Evolutionary conservation across 2,113 vertebrate species (phyloP).

Genomic region (Catharus fuscescens): DNA sequence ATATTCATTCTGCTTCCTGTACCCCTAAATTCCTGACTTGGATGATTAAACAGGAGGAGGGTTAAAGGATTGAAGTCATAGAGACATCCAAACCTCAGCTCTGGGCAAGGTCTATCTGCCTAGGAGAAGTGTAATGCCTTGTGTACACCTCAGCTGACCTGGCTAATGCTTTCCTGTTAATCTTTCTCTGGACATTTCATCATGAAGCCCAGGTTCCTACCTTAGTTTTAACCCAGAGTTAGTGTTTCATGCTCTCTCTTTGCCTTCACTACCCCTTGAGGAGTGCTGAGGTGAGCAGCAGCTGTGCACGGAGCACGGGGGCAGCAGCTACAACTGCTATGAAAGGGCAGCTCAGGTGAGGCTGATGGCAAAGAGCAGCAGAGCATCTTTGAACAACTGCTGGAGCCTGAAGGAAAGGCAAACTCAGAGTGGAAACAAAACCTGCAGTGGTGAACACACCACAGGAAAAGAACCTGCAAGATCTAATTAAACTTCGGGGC

Average conservation of each 20-base stretch:
- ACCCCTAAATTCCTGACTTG: not conserved
- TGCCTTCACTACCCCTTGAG: not conserved
- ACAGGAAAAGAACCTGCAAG: not conserved
- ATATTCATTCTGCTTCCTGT: not conserved
- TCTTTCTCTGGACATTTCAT: not conserved
- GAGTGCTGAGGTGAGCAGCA: not conserved
- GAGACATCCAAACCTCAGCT: not conserved
- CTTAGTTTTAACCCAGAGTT: not conserved
- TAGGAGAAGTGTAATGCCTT: not conserved
- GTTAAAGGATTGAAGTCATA: not conserved
- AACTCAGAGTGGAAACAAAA: not conserved
- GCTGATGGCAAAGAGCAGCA: not conserved
- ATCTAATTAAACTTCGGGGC: not conserved
- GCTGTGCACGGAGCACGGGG: not conserved
- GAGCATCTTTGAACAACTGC: not conserved
- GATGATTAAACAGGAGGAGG: not conserved
- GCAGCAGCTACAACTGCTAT: not conserved
- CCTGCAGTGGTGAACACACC: not conserved
- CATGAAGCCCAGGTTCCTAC: not conserved
- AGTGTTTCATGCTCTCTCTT: not conserved
- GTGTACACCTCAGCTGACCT: not conserved
- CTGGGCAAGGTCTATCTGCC: not conserved
- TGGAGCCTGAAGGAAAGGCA: not conserved
- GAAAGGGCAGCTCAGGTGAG: not conserved
- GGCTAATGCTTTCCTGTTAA: not conserved